A percentile compares a stretch with the other conserved stretches of the same genome.
Evolutionary conservation across 92 coral and sea anemone genomes (phyloP).

Genomic region (Metridium senile): DNA sequence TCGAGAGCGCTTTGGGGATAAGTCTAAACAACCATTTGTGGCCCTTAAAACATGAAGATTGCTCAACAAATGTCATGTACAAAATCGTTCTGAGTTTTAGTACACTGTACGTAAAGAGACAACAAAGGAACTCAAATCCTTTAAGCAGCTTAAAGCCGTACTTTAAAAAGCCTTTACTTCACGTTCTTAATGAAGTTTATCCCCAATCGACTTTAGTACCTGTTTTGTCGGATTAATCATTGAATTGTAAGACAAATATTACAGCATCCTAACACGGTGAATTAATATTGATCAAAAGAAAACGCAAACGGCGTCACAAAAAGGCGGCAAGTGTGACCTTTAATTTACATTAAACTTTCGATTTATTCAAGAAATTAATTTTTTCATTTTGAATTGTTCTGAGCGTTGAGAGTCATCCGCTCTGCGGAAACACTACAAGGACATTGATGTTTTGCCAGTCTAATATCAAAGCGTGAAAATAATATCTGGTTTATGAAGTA

Average conservation of each 20-base stretch:
- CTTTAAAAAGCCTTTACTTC: background rate
- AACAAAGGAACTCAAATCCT: background rate
- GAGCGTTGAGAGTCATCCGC: slow-evolving; percentile 12
- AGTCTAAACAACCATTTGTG: too few relatives aligned
- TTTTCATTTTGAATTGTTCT: background rate
- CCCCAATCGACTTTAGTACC: background rate
- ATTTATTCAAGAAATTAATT: background rate
- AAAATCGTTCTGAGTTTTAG: background rate
- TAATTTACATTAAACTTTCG: slow-evolving; percentile 7
- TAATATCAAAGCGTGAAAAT: background rate
- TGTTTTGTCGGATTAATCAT: background rate
- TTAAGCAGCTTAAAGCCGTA: background rate
- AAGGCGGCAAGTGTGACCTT: background rate
- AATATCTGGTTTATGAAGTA: background rate
- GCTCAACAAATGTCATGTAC: background rate
- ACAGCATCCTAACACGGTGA: background rate
- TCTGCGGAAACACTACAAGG: slow-evolving; percentile 5
- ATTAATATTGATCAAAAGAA: too few relatives aligned
- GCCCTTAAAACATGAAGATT: too few relatives aligned
- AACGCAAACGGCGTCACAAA: slow-evolving; percentile 1
- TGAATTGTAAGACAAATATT: too few relatives aligned
- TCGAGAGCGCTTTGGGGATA: too few relatives aligned
- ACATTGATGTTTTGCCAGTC: background rate
- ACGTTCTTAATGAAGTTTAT: slow-evolving; percentile 2
- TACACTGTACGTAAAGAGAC: background rate